Evolutionary conservation across 2,888 invertebrate genomes (phyloP).

Genomic region (Phyllotreta cruciferae): DNA sequence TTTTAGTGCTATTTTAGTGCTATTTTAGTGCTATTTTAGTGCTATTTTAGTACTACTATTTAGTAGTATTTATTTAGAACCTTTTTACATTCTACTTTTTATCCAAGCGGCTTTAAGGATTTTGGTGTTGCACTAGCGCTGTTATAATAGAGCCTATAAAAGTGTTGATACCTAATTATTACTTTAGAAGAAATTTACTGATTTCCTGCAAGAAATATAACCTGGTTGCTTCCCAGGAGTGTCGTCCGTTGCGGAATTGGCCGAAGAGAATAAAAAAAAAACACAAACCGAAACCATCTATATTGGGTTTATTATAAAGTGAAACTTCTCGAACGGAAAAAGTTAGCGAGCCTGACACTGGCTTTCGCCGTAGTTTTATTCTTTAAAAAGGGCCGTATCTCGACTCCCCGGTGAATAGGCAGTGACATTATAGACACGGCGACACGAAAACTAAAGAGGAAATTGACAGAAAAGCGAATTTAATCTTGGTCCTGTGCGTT

Average conservation of each 20-base stretch:
- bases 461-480: constrained; percentile 51
- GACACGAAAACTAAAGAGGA: constrained; percentile 30
- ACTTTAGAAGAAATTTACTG: too few species aligned
- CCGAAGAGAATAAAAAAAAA: not conserved
- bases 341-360: constrained; percentile 14
- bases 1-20: too few species aligned
- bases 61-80: too few species aligned
- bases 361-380: constrained; percentile 15
- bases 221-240: not conserved
- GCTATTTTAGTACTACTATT: too few species aligned
- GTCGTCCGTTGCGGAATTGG: constrained; percentile 3
- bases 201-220: too few species aligned
- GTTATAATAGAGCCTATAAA: too few species aligned
- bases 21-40: too few species aligned
- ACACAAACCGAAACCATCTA: constrained; percentile 4
- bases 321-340: constrained; percentile 8
- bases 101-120: too few species aligned
- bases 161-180: too few species aligned
- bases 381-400: constrained; percentile 14
- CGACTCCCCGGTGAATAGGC: constrained; percentile 10
- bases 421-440: constrained; percentile 19
- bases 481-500: constrained; percentile 45
- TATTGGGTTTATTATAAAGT: constrained; percentile 18
- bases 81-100: too few species aligned
- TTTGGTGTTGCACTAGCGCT: too few species aligned